These are phyloP conservation scores for Sphecodes monilicornis DNA, from an alignment of 2,888 invertebrate species.

Conservation along the genomic window DNA sequence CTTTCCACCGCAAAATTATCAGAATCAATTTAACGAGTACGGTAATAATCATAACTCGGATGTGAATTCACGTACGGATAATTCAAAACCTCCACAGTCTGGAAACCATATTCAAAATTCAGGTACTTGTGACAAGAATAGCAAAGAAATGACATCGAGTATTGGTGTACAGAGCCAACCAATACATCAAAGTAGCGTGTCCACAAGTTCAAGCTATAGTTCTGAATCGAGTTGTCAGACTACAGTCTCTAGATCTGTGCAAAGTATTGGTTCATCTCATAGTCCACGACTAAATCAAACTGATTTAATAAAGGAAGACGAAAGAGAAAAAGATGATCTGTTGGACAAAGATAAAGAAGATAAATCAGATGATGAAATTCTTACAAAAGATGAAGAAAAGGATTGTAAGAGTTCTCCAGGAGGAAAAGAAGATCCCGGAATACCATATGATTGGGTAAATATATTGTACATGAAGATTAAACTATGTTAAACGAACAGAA, in stretches of 20 bases:
- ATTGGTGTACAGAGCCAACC: slow-evolving; percentile 74
- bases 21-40: slow-evolving; percentile 76
- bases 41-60: slow-evolving; percentile 72
- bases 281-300: slow-evolving; percentile 66
- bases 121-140: slow-evolving; percentile 69
- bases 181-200: slow-evolving; percentile 67
- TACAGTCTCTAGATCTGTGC: slow-evolving; percentile 62
- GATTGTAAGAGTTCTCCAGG: slow-evolving; percentile 85
- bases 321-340: slow-evolving; percentile 85
- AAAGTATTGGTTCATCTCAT: slow-evolving; percentile 58
- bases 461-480: slow-evolving; percentile 1
- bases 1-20: slow-evolving; percentile 74
- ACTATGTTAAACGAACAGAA: background rate
- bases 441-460: slow-evolving; percentile 93
- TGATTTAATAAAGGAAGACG: slow-evolving; percentile 85
- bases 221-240: slow-evolving; percentile 64
- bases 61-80: slow-evolving; percentile 70
- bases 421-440: slow-evolving; percentile 91
- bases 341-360: slow-evolving; percentile 87
- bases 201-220: slow-evolving; percentile 65
- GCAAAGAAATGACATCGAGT: slow-evolving; percentile 71
- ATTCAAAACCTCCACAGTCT: slow-evolving; percentile 61
- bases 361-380: slow-evolving; percentile 81
- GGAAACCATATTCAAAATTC: slow-evolving; percentile 55
- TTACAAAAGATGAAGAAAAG: slow-evolving; percentile 86